Percentiles rank a stretch among this genome's conserved stretches.
Evolutionary conservation across 2,797 vertebrate species (phyloP).

Genomic region (Malurus splendens): DNA sequence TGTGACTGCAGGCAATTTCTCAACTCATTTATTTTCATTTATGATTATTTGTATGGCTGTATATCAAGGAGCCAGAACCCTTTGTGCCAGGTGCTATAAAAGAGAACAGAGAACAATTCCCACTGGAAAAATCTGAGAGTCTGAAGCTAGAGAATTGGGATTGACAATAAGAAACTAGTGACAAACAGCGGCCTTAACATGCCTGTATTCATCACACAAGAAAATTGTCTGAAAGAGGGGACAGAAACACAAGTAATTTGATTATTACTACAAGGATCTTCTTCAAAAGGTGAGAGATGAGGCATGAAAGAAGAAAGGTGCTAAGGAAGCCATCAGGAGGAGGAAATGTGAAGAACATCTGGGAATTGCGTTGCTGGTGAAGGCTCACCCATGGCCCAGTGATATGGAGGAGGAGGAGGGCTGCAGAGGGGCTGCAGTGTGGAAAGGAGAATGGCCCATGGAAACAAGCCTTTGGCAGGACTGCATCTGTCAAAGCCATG

Average conservation of each 20-base stretch:
- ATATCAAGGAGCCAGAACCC: slow-evolving; percentile 11
- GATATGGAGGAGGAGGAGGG: neutral
- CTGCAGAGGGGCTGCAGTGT: neutral
- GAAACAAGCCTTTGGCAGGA: neutral
- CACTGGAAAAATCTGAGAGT: neutral
- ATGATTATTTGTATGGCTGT: slow-evolving; percentile 36
- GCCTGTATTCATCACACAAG: neutral
- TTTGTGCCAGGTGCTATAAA: slow-evolving; percentile 24
- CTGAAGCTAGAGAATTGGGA: neutral
- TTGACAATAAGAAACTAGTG: neutral
- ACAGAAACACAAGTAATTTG: accelerated
- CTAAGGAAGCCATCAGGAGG: neutral
- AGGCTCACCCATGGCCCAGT: neutral
- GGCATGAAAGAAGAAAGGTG: neutral
- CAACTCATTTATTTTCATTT: slow-evolving; percentile 61
- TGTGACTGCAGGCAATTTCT: slow-evolving; percentile 54
- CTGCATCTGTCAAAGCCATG: neutral
- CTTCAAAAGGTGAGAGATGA: neutral
- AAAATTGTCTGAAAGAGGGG: neutral
- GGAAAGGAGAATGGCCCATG: neutral
- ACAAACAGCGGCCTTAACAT: neutral
- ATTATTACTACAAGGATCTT: neutral
- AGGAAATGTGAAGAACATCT: accelerated
- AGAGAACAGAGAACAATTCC: neutral
- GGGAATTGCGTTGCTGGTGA: neutral